Conservation (phyloP, 1,140 invertebrate species). For the Glossosoma conforme region DNA sequence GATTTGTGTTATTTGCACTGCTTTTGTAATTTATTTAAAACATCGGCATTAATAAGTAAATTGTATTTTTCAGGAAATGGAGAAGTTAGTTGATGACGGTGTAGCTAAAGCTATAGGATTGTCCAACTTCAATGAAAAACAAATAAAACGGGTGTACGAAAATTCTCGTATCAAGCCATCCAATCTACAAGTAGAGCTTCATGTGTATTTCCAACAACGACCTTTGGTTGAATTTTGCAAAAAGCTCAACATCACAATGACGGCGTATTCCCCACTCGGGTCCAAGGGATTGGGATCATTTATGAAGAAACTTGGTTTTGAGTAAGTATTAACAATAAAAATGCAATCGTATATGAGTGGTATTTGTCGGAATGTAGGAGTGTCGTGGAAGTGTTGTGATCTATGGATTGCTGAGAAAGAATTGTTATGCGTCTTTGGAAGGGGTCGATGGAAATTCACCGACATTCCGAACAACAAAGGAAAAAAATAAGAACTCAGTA, state of each 20-base stretch:
- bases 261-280: constrained; percentile 80
- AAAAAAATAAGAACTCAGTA: no score
- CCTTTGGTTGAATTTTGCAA: constrained; percentile 69
- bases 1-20: no score
- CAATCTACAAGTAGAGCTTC: constrained; percentile 74
- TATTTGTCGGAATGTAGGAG: no score
- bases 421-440: no score
- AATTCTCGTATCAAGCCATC: constrained; percentile 62
- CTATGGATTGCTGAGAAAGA: no score
- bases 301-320: constrained; percentile 40
- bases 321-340: constrained; percentile 33
- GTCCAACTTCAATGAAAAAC: constrained; percentile 74
- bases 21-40: constrained; percentile 13
- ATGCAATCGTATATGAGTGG: no score
- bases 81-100: constrained; percentile 62
- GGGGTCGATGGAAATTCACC: no score
- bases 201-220: constrained; percentile 78
- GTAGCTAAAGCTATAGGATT: constrained; percentile 66
- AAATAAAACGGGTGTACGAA: constrained; percentile 61
- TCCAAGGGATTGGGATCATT: constrained; percentile 54
- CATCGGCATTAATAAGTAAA: constrained; percentile 5
- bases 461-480: no score
- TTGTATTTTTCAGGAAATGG: constrained; percentile 59
- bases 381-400: no score
- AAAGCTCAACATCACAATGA: constrained; percentile 65